Evolutionary conservation across 2,888 invertebrate genomes (phyloP).

Genomic region (Sinopyrophorus schimmeli): DNA sequence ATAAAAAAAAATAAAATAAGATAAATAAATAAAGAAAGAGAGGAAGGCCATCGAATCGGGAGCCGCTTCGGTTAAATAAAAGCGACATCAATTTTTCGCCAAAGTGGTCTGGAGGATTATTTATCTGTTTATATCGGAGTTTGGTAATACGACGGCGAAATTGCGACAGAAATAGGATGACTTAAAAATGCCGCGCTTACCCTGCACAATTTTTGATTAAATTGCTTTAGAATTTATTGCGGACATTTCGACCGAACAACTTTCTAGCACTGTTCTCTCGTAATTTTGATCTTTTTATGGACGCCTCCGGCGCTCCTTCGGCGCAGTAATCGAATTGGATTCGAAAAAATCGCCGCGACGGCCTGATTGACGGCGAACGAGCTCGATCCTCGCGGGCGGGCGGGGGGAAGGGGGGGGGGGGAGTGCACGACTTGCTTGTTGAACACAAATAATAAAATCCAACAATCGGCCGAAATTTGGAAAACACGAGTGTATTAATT

Average conservation of each 20-base stretch:
- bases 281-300: conserved; percentile 22
- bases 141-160: conserved; percentile 22
- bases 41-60: not conserved
- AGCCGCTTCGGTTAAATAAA: not conserved
- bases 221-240: conserved; percentile 29
- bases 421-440: conserved; percentile 23
- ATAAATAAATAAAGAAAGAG: no score
- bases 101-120: conserved; percentile 17
- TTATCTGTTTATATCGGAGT: conserved; percentile 22
- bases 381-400: no score
- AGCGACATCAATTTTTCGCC: conserved; percentile 1
- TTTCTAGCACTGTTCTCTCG: conserved; percentile 21
- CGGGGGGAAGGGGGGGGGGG: no score
- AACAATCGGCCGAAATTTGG: conserved; percentile 22
- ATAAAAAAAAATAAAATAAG: no score
- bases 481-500: conserved; percentile 26
- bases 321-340: no score
- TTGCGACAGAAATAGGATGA: conserved; percentile 22
- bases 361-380: no score
- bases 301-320: no score
- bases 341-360: no score
- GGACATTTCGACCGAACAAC: conserved; percentile 23
- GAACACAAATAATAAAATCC: conserved; percentile 26
- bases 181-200: conserved; percentile 24
- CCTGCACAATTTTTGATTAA: conserved; percentile 29